Evolutionary conservation across 1,140 invertebrate species (phyloP), one percentile per base, ranked within the genome.

Genomic region (Papilio polyxenes): DNA sequence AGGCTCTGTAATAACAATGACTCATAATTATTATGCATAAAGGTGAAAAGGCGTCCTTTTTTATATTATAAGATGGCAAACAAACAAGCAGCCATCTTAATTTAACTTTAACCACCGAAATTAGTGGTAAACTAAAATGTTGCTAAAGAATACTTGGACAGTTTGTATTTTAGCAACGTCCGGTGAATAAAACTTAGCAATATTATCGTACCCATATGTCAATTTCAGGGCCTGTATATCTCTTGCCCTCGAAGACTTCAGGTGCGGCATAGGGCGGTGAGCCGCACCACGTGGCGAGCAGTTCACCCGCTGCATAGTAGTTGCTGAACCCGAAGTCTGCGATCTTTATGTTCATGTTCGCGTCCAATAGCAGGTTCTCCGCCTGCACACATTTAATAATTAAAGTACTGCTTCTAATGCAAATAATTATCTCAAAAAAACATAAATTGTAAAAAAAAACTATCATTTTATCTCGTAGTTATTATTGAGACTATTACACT

Each of bases 211-310:
- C 98, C 99, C 99, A 99, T 92, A 99, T 98, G 95, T 99, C 99
- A 83, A 99, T 98, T 95, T 98, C 98, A 49, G 98, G 98, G 13
- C 98, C 98, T 87, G 98, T 98, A 90, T 99, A 99, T 90, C 98
- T 97, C 90, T 98, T 98, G 76, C 98, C 99, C 94, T 99, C 98
- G 95, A 99, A 99, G 74, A 99, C 96, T 96, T 99, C 99, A 23
- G 99, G 99, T 20, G 99, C 98, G 78, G 99, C 99, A 95, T 99
- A 99, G 31, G 98, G 98, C n/a, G 98, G 99, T 65, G 98, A 98
- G 2, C 98, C 98, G 95, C 98, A 99, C 98, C 98, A 99, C 59
- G 99, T 99, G 78, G 97, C 97, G 59, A 99, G 95, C 48, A 98
- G 95, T 84, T 97, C 96, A 74, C 97, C 98, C 62, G 96, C 95